phyloP scores from a whole-genome alignment of 2,113 vertebrate genomes.

The Thunnus thynnus region DNA sequence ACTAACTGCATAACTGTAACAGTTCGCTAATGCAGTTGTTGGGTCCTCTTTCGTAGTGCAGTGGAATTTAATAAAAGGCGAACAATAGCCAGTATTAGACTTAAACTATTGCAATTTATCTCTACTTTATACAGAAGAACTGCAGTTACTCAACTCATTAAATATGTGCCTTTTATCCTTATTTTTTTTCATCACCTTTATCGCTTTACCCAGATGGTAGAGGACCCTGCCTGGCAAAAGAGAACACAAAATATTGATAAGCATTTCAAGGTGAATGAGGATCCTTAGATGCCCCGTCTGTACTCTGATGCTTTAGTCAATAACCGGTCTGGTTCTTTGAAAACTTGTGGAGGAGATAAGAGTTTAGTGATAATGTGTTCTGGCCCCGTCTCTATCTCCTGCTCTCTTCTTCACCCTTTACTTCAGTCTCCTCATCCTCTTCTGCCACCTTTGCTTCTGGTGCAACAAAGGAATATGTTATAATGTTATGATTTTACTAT shows the following conservation, averaged over 20 bases:
- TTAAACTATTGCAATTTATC: too few species aligned
- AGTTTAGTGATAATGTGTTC: neutral
- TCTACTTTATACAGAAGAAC: too few species aligned
- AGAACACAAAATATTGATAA: neutral
- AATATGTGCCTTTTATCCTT: neutral
- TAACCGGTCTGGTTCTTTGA: neutral
- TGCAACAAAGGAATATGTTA: neutral
- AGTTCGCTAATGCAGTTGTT: too few species aligned
- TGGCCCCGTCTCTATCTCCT: neutral
- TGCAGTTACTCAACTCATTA: neutral
- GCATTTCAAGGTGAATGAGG: slow-evolving; percentile 5
- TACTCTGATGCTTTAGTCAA: slow-evolving; percentile 4
- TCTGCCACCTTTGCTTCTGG: neutral
- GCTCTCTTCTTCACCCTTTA: too few species aligned
- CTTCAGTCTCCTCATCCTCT: neutral
- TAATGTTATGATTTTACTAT: too few species aligned
- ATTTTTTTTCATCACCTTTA: neutral
- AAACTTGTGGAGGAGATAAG: slow-evolving; percentile 12
- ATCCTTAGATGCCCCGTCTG: neutral
- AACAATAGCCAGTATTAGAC: too few species aligned
- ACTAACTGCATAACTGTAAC: too few species aligned
- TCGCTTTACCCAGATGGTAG: neutral
- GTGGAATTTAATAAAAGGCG: too few species aligned
- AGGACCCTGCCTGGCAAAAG: neutral
- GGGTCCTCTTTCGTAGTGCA: too few species aligned